Evolutionary conservation across 2,113 vertebrate species (phyloP), one percentile per base, ranked within the genome.

Genomic region (Ictalurus furcatus): DNA sequence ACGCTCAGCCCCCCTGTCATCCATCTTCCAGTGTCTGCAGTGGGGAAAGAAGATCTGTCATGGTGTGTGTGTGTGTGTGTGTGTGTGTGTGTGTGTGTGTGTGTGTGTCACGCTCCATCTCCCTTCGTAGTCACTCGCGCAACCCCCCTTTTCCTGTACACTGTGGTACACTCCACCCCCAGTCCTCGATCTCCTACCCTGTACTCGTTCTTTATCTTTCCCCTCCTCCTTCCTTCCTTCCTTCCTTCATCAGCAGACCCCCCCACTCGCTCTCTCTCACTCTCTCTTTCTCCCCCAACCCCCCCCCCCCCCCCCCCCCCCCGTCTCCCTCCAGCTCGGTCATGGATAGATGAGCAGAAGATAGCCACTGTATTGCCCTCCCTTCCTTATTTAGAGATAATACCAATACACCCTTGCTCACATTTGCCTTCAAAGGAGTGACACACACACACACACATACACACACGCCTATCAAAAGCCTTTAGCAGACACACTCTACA

Each of bases 1-100:
- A 93, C 92, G 93, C 94, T 92, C 92, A 92, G 94, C 94, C 94
- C 94, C 94, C 93, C 92, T 92, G 91, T 93, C 94, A 95, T 95
- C 95, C 94, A 95, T 95, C 94, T 95, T 93, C 93, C 90, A 91
- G 92, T 94, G 94, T 92, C 94, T 94, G 84, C 61, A 65, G 59
- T n/a, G 88, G 30, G 34, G 79, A 83, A 83, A 88, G 78, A 58
- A 76, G 83, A 89, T 89, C 83, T 67, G 83, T 71, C 89, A 88
- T 87, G 86, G 90, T 85, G 86, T 87, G 81, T 71, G 56, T 86
- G 86, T 86, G 83, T 69, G 48, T 86, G 87, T 61, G 90, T 92
- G 58, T 56, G 61, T 65, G 61, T 67, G 61, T 85, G 59, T 67
- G 54, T 83, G 30, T 61, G 58, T 63, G 44, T 48, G 44, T 84